Evolutionary conservation across 1,140 invertebrate species (phyloP), one percentile per base, ranked within the genome.

Genomic region (Panulirus ornatus): DNA sequence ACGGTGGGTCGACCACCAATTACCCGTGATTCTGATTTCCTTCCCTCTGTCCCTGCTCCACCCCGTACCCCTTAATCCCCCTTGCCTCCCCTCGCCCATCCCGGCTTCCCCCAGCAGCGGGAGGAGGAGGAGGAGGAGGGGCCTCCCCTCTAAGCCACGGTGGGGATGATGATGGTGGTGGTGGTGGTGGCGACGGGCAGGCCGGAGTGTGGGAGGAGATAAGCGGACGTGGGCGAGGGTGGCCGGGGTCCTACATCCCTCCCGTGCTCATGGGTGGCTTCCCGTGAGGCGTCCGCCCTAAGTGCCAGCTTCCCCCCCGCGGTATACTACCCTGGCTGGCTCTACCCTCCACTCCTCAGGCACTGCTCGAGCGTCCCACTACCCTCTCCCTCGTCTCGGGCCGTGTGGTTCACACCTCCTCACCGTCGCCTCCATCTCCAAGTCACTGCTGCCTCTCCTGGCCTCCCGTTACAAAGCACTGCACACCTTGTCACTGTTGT

Each of bases 181-280:
- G 44, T 47, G 14, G 44, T 47, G 54, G 19, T 22, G 54, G 14
- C 54, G 22, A 22, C 3, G 54, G 16, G 54, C 3, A 19, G 54
- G 54, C 3, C 3, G 54, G 14, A 22, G 54, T n/a, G 54, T 14
- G 54, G 54, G 5, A 22, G 54, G 16, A 58, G 54, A 22, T 14
- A 58, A 22, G 11, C 19, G 22, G 0, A 0, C 14, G 54, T 58
- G 54, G 19, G 11, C n/a, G 54, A 22, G 16, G 22, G 54, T 58
- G 54, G 54, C 11, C 3, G 22, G n/a, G 58, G n/a, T 66, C n/a
- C 22, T 27, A 66, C 58, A 27, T 66, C 58, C 58, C 58, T 66
- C 58, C 58, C 58, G n/a, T 66, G n/a, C 58, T 66, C 58, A 66
- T 66, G 58, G 58, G 58, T 2, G 8, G n/a, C 58, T 66, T n/a